These are phyloP conservation scores for Allacma fusca DNA, from an alignment of 2,888 invertebrate genomes.

Conservation along the genomic window DNA sequence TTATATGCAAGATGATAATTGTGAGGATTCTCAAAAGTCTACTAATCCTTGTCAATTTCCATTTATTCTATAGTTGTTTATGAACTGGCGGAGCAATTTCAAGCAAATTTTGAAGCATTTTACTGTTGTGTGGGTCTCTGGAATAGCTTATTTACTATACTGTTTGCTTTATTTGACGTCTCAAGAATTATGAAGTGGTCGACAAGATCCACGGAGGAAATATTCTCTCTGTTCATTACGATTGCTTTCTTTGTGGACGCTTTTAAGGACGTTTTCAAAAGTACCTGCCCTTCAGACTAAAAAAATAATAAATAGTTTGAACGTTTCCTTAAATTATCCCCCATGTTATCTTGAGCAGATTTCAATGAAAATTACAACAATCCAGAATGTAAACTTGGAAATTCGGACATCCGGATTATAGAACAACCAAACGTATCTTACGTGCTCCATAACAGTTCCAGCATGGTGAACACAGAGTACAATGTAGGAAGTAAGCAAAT, in stretches of 20 bases:
- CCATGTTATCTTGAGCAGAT: too few species aligned
- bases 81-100: constrained; percentile 68
- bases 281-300: constrained; percentile 63
- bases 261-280: constrained; percentile 67
- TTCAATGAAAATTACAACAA: constrained; percentile 60
- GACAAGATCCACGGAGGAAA: constrained; percentile 71
- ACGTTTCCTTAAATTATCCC: too few species aligned
- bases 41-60: too few species aligned
- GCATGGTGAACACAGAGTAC: constrained; percentile 25
- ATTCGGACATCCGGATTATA: not conserved
- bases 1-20: too few species aligned
- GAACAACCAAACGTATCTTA: constrained; percentile 33
- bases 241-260: constrained; percentile 71
- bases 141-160: constrained; percentile 69
- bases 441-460: constrained; percentile 16
- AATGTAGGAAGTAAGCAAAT: constrained; percentile 29
- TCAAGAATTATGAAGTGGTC: constrained; percentile 70
- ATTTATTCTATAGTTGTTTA: constrained; percentile 70
- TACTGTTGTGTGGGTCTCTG: constrained; percentile 70
- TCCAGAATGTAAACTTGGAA: constrained; percentile 40
- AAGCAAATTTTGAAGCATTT: constrained; percentile 69
- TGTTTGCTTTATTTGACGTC: constrained; percentile 69
- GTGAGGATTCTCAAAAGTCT: too few species aligned
- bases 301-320: too few species aligned
- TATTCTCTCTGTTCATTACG: constrained; percentile 71